Base-by-base conservation (phyloP, 1,140 invertebrate species). In the Zaprionus ornatus region DNA sequence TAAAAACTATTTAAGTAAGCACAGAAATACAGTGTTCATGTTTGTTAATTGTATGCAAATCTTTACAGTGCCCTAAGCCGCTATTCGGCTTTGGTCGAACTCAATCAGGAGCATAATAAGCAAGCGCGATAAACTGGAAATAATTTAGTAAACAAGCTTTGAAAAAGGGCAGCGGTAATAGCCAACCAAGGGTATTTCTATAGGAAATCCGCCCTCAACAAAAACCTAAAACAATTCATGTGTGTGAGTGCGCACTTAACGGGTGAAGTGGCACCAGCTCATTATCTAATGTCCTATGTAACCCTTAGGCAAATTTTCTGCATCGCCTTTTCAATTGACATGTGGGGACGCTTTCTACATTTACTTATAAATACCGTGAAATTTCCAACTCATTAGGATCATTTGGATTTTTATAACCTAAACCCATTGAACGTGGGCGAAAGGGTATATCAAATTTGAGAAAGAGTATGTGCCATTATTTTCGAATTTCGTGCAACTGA, bases 161-260 rank as follows among this genome's bases (percentile, higher is more conserved):
- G 61, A 75, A 80, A 75, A 76, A 61, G 57, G 61, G 57, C 62
- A 68, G 59, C 21, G 27, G 29, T 12, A 57, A 63, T 45, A 61
- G 50, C 69, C 77, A 77, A 76, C 45, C 45, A 70, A 54, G 45
- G 63, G 35, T 15, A 23, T 61, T 68, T 56, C 64, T 56, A 35
- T 19, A 55, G 27, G 29, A 25, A 75, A 55, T 71, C 57, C 75
- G 69, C 71, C 82, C 69, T 72, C 50, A 65, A 66, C n/a, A 40
- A 65, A 77, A 77, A 67, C 19, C 37, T 72, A 73, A 57, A 74
- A 62, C 72, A 74, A 74, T 81, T 86, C 82, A 79, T 79, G 75
- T 85, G 82, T 84, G 67, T 85, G 68, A 86, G 67, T 79, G 76
- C 69, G 71, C 82, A 86, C 76, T 72, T 86, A 85, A 86, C 72